Conservation (phyloP, 1,140 invertebrate species). For the Tetramorium alpestre region DNA sequence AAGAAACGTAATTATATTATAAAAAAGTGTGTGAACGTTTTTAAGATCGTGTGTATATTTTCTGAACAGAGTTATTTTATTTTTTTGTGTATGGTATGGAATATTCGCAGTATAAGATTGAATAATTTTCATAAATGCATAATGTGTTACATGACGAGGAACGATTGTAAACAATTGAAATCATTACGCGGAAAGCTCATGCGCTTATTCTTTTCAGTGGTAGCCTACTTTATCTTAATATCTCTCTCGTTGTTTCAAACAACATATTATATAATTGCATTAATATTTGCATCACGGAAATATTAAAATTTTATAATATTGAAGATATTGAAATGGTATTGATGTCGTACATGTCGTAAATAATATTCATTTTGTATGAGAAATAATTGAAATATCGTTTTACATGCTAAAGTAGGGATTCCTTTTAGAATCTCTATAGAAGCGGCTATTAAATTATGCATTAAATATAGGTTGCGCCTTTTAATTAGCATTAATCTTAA, state of each 20-base stretch:
- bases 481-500: slow-evolving; percentile 21
- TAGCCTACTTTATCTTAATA: not conserved
- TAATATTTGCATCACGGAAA: not conserved
- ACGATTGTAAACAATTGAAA: not conserved
- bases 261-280: not conserved
- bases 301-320: not conserved
- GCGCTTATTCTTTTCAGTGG: not conserved
- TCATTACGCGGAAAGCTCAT: not conserved
- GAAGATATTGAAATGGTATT: not conserved
- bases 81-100: not conserved
- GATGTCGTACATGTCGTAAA: not conserved
- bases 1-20: not conserved
- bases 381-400: slow-evolving; percentile 23
- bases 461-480: slow-evolving; percentile 12
- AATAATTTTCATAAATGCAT: not conserved
- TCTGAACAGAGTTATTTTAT: not conserved
- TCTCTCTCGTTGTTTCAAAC: not conserved
- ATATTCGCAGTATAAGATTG: not conserved
- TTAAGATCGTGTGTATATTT: not conserved
- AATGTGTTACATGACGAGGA: not conserved
- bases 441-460: slow-evolving; percentile 22
- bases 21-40: not conserved
- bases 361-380: slow-evolving; percentile 3
- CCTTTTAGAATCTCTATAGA: slow-evolving; percentile 18
- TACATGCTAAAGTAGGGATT: not conserved